These are phyloP conservation scores for Poeciliopsis paucimaculata DNA, from an alignment of 2,797 vertebrate species.

Conservation along the genomic window DNA sequence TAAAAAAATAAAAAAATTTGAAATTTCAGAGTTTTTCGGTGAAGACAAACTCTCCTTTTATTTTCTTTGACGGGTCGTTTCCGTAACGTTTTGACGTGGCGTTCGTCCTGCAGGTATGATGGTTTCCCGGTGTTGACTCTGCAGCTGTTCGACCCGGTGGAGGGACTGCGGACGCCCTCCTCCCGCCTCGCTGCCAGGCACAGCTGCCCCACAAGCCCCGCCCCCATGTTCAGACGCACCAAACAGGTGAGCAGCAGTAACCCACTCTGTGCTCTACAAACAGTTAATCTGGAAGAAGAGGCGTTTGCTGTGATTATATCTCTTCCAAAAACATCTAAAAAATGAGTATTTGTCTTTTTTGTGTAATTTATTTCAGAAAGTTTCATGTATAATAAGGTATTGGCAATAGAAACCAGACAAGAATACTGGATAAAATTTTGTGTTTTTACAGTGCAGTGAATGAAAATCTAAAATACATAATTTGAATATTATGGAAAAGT, in stretches of 20 bases:
- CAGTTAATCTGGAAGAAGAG: neutral
- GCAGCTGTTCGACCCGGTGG: constrained; percentile 91
- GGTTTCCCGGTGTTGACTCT: constrained; percentile 93
- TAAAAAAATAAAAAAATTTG: too few species aligned
- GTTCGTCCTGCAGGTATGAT: constrained; percentile 84
- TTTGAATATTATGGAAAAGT: neutral
- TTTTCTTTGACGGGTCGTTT: neutral
- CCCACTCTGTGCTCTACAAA: neutral
- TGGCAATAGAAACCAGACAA: neutral
- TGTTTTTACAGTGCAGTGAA: neutral
- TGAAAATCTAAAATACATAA: neutral
- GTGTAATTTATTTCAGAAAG: neutral
- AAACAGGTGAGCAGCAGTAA: constrained; percentile 87
- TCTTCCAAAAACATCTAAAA: neutral
- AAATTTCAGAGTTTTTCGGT: too few species aligned
- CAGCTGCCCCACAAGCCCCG: constrained; percentile 92
- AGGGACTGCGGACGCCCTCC: constrained; percentile 80
- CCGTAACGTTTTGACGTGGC: neutral
- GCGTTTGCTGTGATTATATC: neutral
- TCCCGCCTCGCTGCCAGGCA: constrained; percentile 86
- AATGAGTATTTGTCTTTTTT: neutral
- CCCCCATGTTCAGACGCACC: constrained; percentile 95
- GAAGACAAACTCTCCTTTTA: too few species aligned
- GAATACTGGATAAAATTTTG: neutral
- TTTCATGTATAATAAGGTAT: neutral